Evolutionary conservation across 2,113 vertebrate genomes (phyloP).

Genomic region (Ictidomys tridecemlineatus): DNA sequence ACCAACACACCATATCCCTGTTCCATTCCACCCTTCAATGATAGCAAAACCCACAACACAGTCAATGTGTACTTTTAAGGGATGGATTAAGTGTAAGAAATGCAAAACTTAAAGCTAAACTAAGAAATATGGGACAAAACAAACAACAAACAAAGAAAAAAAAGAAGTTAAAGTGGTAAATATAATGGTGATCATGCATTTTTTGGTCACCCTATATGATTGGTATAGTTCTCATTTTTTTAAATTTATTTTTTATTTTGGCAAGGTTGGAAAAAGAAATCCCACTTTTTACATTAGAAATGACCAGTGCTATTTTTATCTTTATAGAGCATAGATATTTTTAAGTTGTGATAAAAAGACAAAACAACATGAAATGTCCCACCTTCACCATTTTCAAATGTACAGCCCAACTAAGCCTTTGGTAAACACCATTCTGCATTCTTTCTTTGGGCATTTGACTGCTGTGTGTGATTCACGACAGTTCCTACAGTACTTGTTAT

Average conservation of each 20-base stretch:
- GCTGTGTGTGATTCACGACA: not conserved
- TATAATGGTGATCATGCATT: not conserved
- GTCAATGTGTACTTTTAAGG: not conserved
- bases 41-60: not conserved
- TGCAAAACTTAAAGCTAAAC: not conserved
- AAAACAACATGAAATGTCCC: not conserved
- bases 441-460: not conserved
- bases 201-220: not conserved
- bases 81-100: not conserved
- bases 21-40: not conserved
- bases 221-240: not conserved
- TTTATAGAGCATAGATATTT: too few species aligned
- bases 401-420: not conserved
- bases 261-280: not conserved
- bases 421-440: not conserved
- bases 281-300: not conserved
- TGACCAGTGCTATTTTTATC: not conserved
- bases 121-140: not conserved
- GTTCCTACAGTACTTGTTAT: not conserved
- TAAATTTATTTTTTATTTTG: not conserved
- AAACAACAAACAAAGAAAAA: not conserved
- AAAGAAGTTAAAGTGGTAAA: not conserved
- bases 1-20: fast-evolving
- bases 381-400: not conserved
- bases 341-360: not conserved